Percentiles rank a stretch among this genome's conserved stretches.
These are phyloP conservation scores for Galagoides demidoff DNA, from an alignment of 2,797 vertebrate genomes.

Conservation along the genomic window DNA sequence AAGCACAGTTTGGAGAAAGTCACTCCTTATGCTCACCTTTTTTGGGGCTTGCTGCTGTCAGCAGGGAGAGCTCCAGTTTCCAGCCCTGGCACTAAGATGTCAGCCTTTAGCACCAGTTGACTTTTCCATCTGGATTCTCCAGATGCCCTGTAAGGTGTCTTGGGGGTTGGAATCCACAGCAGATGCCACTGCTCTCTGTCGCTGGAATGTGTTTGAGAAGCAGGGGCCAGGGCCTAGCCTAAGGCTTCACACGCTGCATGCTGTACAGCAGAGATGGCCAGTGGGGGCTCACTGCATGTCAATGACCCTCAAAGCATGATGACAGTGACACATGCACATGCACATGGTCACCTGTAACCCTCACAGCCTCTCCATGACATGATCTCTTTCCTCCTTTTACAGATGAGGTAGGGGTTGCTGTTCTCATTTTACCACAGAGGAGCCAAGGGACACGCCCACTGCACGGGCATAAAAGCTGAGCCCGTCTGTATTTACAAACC, in stretches of 20 bases:
- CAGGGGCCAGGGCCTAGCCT: background rate
- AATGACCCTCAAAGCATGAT: background rate
- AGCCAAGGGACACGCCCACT: background rate
- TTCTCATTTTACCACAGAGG: background rate
- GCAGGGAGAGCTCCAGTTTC: background rate
- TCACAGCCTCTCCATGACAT: background rate
- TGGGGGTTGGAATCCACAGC: background rate
- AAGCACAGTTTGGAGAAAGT: background rate
- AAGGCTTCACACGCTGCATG: rapidly evolving
- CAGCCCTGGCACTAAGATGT: background rate
- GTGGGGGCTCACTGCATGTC: background rate
- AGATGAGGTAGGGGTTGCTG: background rate
- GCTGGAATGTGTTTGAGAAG: background rate
- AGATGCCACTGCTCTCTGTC: background rate
- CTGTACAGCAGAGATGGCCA: background rate
- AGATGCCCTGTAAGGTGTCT: background rate
- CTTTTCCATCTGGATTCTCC: background rate
- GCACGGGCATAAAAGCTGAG: background rate
- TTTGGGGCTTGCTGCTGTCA: background rate
- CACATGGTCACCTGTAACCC: too few species aligned
- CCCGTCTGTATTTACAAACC: background rate
- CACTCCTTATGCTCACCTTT: background rate
- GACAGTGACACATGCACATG: background rate
- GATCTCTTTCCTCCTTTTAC: background rate
- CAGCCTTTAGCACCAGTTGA: too few species aligned